Evolutionary conservation across 2,888 invertebrate genomes (phyloP), one percentile per base, ranked within the genome.

Genomic region (Habroteleia sp.): DNA sequence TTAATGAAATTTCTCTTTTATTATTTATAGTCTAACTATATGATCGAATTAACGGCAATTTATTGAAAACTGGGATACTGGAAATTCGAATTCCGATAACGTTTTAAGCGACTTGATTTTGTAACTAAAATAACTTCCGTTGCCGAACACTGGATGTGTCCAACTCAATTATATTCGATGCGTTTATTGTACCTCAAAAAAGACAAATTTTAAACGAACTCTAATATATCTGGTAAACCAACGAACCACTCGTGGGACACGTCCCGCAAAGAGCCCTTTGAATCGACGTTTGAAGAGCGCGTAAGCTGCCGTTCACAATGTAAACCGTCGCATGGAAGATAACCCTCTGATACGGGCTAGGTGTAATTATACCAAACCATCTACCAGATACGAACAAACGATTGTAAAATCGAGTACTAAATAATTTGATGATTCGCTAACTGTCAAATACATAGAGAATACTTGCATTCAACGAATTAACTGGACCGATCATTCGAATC

Each of bases 101-200:
- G 29, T 37, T 48, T 42, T 35, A 11, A 6, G 37, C 35, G 16
- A 58, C 42, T 56, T 35, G 63, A 72, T 63, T 54, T 54, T 56
- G 63, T 72, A 63, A 63, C 63, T 33, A 31, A 56, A 48, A 52
- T 44, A 69, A 48, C 10, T 33, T 25, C 13, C 23, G 41, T 20
- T 39, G 42, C 10, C 20, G 46, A 44, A 11, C 79, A 78, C 79
- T 80, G 81, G 82, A 80, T 80, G 66, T 74, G 77, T 76, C 76
- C 83, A 82, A 82, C 79, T 82, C 83, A 82, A 84, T 84, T 84
- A 83, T 79, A 74, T 74, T 77, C 74, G 62, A 66, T 65, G 46
- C 76, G 54, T 68, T 52, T 14, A 50, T 44, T 27, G 48, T 56
- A 16, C 50, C 6, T 33, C 25, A 42, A 68, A 73, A 73, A 65